Evolutionary conservation across 2,888 invertebrate genomes (phyloP).

Genomic region (Eilema sororculum): DNA sequence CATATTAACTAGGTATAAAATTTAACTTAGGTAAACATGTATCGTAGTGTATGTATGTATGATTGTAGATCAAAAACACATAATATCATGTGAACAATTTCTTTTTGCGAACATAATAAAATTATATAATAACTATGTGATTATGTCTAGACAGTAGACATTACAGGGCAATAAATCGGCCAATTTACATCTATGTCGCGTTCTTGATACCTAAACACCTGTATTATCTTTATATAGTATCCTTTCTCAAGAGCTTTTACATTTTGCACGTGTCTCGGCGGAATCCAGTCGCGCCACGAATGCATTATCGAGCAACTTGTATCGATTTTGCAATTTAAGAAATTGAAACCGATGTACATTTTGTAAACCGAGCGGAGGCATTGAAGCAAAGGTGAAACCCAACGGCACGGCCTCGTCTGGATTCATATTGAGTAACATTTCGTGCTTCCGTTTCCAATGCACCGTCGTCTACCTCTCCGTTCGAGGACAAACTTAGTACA

Average conservation of each 20-base stretch:
- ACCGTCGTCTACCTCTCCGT: conserved; percentile 45
- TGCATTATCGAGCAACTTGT: conserved; percentile 41
- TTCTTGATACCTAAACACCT: conserved; percentile 46
- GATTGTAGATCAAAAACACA: background rate
- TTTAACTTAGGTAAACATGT: background rate
- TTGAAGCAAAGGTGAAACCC: conserved; percentile 78
- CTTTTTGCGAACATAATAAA: background rate
- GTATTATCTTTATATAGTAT: conserved; percentile 44
- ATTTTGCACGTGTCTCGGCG: conserved; percentile 35
- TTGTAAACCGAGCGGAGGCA: conserved; percentile 56
- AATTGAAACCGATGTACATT: conserved; percentile 53
- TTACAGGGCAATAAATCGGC: conserved; percentile 43
- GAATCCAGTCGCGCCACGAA: conserved; percentile 29
- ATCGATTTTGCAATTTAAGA: conserved; percentile 58
- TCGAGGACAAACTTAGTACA: conserved; percentile 37
- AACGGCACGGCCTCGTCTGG: conserved; percentile 72
- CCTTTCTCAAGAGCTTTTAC: conserved; percentile 34
- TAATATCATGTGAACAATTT: too few relatives aligned
- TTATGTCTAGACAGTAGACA: conserved; percentile 12
- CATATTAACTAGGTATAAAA: background rate
- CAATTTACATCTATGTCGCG: conserved; percentile 17
- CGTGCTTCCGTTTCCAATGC: conserved; percentile 76
- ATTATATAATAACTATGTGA: background rate
- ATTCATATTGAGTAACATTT: conserved; percentile 72
- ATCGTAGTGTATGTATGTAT: background rate